These are phyloP conservation scores for Morbakka virulenta DNA, from an alignment of 30 jellyfish, hydroid and myxozoan species.

Conservation along the genomic window DNA sequence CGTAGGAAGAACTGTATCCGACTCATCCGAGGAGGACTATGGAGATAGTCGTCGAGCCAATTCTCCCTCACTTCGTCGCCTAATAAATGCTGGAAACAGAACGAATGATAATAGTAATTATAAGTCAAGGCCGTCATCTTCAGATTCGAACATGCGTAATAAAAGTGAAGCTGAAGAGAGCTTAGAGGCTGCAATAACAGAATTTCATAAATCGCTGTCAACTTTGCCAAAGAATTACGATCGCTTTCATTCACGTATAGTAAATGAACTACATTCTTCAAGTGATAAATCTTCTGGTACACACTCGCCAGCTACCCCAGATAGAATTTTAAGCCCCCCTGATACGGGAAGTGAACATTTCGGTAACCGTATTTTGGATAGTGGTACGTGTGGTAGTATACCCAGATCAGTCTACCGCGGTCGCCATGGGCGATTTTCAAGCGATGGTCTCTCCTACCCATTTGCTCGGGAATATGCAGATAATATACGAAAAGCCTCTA, in stretches of 20 bases:
- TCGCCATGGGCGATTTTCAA: background rate
- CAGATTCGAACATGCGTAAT: constrained; percentile 49
- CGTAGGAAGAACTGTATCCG: constrained; percentile 12
- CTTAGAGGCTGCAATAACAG: constrained; percentile 92
- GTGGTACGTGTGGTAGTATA: background rate
- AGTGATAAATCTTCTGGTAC: constrained; percentile 5
- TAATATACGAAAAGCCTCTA: constrained; percentile 18
- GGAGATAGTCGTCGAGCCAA: background rate
- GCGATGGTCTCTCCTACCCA: background rate
- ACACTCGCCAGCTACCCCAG: constrained; percentile 31
- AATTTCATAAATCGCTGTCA: constrained; percentile 74
- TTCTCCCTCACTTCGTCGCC: background rate
- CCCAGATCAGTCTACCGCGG: background rate
- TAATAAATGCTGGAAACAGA: constrained; percentile 3
- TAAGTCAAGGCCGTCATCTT: background rate
- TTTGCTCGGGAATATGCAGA: background rate
- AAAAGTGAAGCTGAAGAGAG: constrained; percentile 99
- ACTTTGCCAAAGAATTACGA: constrained; percentile 58
- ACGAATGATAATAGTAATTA: background rate
- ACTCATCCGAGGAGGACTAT: constrained; percentile 62
- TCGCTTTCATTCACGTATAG: background rate
- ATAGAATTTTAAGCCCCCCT: background rate
- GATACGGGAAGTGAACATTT: background rate
- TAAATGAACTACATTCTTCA: background rate
- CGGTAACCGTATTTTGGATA: background rate